Base-by-base conservation (phyloP, 1,140 invertebrate species). In the Drosophila kikkawai region DNA sequence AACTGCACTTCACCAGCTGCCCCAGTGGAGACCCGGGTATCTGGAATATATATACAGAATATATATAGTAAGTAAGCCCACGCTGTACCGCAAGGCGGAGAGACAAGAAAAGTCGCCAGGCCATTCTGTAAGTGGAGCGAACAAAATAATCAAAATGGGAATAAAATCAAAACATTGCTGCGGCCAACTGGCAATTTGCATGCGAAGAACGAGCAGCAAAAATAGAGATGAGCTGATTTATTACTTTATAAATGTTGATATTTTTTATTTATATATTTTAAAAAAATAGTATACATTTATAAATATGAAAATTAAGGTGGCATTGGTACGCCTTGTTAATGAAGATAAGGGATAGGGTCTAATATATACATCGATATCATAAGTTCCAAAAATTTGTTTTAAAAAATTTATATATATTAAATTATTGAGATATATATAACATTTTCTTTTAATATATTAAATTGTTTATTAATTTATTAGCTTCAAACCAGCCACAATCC, bases 131-230 rank as follows among this genome's bases (percentile, higher is more conserved):
- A 83, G 84, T 84, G 82, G 73, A 84, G 58, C 76, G 59, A 61
- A 63, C 55, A 69, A 87, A 82, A 86, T 86, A 87, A 87, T 86
- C 84, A 77, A 87, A 85, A 85, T 81, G 82, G 59, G 82, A 86
- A 85, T 85, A 79, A 85, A 87, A 87, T 87, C 77, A 87, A 88
- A 87, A 87, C 83, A 87, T 80, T 88, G 84, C 82, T 83, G 84
- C 75, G 80, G 73, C 77, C 76, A 87, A 87, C 73, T 83, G 75
- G 84, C 65, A 88, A 88, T 88, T 87, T 87, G 83, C 83, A 87
- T 88, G 77, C 80, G 55, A 32, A 80, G 51, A 66, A 66, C 71
- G 63, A 36, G 59, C 63, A 22, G 12, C 8, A 7, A 42, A 42
- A 9, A 36, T 41, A 39, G 29, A 15, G 53, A 13, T 22, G 57